Evolutionary conservation across 30 jellyfish, hydroid and myxozoan genomes (phyloP), one percentile per base, ranked within the genome.

Genomic region (Euphysa ruthae): DNA sequence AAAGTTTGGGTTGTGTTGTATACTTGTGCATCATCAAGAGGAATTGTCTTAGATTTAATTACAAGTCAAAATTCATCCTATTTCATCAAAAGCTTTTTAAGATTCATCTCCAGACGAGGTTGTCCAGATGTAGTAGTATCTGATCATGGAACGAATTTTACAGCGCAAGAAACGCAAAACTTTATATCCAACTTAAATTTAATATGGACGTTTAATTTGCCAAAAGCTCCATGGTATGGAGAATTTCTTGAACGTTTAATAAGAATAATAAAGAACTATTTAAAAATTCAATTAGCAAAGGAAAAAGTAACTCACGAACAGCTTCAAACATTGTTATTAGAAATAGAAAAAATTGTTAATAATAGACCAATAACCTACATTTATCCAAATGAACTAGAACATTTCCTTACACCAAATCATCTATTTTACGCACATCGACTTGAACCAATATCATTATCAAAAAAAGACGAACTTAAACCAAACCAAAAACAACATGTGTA

Each of bases 61-160:
- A 12, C 65, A 10, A 21, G 22, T 32, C 16, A 15, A 13, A 0
- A 32, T 12, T n/a, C 65, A 12, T 12, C 15, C 62, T 14, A 16
- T 20, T 60, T 60, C 23, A 60, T 22, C 8, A 8, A 34, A 29
- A 13, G 73, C 43, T 63, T 63, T 30, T 33, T 27, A 14, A 32
- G 73, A 16, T 31, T 63, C 19, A 43, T 63, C 16, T 27, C 74
- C 14, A 20, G 77, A 13, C 18, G 77, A 63, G 77, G 77, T 8
- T 31, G 70, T 16, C 73, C 77, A 63, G 29, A 63, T 23, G 16
- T 14, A n/a, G 73, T 63, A 8, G 24, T 63, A 6, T 63, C 77
- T 7, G 77, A 63, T 29, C 34, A 63, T 63, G 74, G 31, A 19
- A 63, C 20, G 18, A 60, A 60, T 22, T 60, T 60, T 22, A 27